These are phyloP conservation scores for Dinomys branickii DNA, from an alignment of 2,113 vertebrate species.

Conservation along the genomic window DNA sequence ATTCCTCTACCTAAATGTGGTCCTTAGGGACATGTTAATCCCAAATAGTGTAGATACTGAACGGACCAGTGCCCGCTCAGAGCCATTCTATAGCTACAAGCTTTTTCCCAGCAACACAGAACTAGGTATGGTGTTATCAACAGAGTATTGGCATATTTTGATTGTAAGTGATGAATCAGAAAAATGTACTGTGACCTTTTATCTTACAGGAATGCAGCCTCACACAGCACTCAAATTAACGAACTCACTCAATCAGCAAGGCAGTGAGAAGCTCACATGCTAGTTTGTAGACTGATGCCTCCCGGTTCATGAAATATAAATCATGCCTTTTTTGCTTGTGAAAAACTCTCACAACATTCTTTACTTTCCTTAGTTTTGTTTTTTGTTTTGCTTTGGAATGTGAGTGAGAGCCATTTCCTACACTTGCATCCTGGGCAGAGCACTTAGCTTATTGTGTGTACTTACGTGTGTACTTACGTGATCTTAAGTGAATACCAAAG, in stretches of 20 bases:
- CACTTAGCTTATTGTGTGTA: not conserved
- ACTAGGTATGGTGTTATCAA: no score
- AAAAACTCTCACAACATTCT: not conserved
- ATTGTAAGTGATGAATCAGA: not conserved
- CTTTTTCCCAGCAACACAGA: not conserved
- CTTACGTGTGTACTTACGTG: fast-evolving
- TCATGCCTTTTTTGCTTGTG: not conserved
- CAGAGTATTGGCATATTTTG: not conserved
- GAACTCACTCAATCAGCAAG: not conserved
- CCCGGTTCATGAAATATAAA: not conserved
- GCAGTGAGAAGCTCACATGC: not conserved
- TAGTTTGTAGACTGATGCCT: not conserved
- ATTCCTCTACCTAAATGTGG: not conserved
- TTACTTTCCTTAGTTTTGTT: not conserved
- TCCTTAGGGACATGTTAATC: not conserved
- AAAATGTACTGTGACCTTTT: not conserved
- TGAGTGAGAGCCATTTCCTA: not conserved
- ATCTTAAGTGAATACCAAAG: not conserved
- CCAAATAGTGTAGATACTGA: not conserved
- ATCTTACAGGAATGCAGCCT: not conserved
- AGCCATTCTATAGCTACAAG: not conserved
- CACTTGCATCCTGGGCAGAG: not conserved
- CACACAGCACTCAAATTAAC: not conserved
- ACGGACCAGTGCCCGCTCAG: not conserved
- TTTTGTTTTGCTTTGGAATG: not conserved